A percentile compares a stretch with the other conserved stretches of the same genome.
phyloP scores from a whole-genome alignment of 2,888 invertebrate genomes.

The Oscheius sp. region DNA sequence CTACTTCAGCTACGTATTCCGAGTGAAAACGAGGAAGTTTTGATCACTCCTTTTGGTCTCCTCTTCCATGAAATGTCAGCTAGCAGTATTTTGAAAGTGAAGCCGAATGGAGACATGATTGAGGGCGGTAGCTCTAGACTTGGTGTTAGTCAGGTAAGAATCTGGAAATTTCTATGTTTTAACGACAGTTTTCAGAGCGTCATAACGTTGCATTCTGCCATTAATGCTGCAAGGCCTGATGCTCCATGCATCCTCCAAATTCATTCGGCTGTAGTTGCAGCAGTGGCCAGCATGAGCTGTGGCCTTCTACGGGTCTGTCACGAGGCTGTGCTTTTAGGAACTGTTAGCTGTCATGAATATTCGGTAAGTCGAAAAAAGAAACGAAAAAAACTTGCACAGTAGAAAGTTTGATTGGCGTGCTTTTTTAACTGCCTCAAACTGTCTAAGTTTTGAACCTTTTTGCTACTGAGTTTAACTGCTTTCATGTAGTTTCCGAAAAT shows the following conservation, averaged over 20 bases:
- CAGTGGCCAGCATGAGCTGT: conserved; percentile 77
- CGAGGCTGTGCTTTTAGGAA: conserved; percentile 94
- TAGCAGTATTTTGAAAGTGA: conserved; percentile 84
- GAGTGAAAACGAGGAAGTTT: conserved; percentile 82
- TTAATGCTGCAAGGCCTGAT: conserved; percentile 97
- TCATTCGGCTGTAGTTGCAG: conserved; percentile 83
- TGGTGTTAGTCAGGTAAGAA: conserved; percentile 60
- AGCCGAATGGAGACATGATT: conserved; percentile 62
- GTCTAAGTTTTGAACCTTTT: neutral
- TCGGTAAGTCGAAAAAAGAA: conserved; percentile 73
- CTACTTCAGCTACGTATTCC: conserved; percentile 46
- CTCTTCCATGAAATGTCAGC: conserved; percentile 86
- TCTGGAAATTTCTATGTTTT: neutral
- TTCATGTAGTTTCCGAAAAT: no score
- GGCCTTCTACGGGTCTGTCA: conserved; percentile 91
- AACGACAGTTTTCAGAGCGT: conserved; percentile 6
- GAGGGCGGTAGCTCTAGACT: conserved; percentile 65
- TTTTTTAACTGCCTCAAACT: neutral
- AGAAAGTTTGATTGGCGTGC: neutral
- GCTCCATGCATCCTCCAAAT: conserved; percentile 95
- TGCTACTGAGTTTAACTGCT: no score
- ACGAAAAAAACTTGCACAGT: no score
- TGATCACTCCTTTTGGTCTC: conserved; percentile 84
- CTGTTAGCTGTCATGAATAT: conserved; percentile 86
- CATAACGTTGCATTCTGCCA: conserved; percentile 91